Evolutionary conservation across 1,140 invertebrate species (phyloP).

Genomic region (Brachionus plicatilis): DNA sequence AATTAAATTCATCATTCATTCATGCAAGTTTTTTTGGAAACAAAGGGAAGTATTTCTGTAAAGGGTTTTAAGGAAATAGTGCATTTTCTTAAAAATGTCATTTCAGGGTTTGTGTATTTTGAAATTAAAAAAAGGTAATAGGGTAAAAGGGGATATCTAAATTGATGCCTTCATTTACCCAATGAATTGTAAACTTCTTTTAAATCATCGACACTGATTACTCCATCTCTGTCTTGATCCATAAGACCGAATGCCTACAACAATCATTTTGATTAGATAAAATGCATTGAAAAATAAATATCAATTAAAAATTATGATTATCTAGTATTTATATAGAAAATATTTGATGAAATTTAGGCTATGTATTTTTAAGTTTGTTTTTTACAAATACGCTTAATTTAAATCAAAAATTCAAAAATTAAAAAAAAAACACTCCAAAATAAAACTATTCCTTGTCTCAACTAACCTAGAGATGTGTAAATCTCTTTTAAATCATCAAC

Average conservation of each 20-base stretch:
- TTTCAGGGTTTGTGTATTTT: background rate
- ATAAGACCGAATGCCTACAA: constrained; percentile 97
- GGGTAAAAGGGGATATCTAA: background rate
- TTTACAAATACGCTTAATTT: background rate
- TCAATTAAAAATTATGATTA: background rate
- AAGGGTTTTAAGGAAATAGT: background rate
- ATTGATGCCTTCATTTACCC: constrained; percentile 58
- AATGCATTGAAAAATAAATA: background rate
- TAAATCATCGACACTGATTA: constrained; percentile 90
- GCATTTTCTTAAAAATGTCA: background rate
- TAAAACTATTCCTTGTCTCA: background rate
- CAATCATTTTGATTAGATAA: constrained; percentile 63
- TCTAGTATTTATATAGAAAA: background rate
- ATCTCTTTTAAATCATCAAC: constrained; percentile 42
- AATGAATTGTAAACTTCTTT: constrained; percentile 89
- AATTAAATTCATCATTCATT: too few species aligned
- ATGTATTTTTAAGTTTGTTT: background rate
- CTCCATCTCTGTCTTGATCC: constrained; percentile 95
- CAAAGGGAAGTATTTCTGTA: too few species aligned
- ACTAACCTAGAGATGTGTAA: constrained; percentile 37
- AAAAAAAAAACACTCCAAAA: background rate
- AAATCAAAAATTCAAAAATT: background rate
- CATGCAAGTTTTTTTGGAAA: too few species aligned
- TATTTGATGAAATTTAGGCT: background rate
- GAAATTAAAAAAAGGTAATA: background rate